phyloP scores from a whole-genome alignment of 2,113 vertebrate genomes.

The Austrofundulus limnaeus region DNA sequence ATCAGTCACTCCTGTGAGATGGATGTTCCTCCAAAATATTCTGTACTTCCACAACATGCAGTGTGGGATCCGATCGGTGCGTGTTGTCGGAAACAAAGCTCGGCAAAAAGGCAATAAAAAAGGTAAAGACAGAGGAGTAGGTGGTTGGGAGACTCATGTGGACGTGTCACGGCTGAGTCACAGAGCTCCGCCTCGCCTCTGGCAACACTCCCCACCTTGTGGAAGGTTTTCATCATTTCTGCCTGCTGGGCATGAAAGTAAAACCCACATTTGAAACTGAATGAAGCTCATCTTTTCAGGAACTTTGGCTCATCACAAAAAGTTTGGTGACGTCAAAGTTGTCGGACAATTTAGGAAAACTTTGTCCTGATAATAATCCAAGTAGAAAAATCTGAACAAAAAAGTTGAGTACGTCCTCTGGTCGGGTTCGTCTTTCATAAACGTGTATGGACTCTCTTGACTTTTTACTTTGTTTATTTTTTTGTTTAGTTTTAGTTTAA shows the following conservation, averaged over 20 bases:
- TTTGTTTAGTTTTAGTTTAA: too few relatives aligned
- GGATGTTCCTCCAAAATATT: neutral
- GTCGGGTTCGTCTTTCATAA: too few relatives aligned
- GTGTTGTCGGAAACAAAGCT: neutral
- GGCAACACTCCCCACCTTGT: constrained; percentile 33
- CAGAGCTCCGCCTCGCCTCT: constrained; percentile 23
- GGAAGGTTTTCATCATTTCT: constrained; percentile 29
- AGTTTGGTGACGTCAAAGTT: too few relatives aligned
- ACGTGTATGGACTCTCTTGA: too few relatives aligned
- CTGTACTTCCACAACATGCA: neutral
- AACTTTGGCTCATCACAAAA: neutral
- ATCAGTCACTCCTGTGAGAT: neutral
- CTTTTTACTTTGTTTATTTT: too few relatives aligned
- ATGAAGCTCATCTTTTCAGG: constrained; percentile 6
- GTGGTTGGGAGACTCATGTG: neutral
- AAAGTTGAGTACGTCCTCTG: too few relatives aligned
- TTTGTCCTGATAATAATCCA: too few relatives aligned
- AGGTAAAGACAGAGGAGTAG: too few relatives aligned
- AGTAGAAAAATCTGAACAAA: too few relatives aligned
- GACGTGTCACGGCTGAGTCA: constrained; percentile 44
- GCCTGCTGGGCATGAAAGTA: constrained; percentile 39
- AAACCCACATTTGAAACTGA: constrained; percentile 26
- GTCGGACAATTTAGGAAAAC: too few relatives aligned
- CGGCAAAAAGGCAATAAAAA: neutral
- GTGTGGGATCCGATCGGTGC: neutral